These are phyloP conservation scores for Clarias macrocephalus DNA, from an alignment of 2,113 vertebrate genomes.

Conservation along the genomic window DNA sequence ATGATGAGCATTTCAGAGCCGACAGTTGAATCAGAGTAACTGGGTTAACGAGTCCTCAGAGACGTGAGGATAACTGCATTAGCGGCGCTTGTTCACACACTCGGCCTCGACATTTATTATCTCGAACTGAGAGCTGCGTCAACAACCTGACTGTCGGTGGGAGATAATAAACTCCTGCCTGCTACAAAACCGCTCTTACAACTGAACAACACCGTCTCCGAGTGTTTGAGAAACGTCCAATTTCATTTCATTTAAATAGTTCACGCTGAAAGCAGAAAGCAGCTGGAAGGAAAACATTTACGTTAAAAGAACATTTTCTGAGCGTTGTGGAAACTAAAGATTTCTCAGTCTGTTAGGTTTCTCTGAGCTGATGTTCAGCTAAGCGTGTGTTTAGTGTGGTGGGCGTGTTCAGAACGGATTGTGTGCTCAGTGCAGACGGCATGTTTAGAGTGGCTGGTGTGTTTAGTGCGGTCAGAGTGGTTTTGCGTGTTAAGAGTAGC, in stretches of 20 bases:
- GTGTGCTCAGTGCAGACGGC: background rate
- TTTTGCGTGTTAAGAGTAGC: background rate
- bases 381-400: background rate
- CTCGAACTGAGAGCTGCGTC: conserved; percentile 68
- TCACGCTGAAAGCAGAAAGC: background rate
- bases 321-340: background rate
- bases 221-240: background rate
- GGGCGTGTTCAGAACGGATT: background rate
- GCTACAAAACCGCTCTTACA: conserved; percentile 10
- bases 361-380: background rate
- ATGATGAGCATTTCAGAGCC: conserved; percentile 55
- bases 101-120: conserved; percentile 63
- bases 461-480: too few species aligned
- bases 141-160: conserved; percentile 57
- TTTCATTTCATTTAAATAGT: background rate
- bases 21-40: conserved; percentile 64
- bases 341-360: background rate
- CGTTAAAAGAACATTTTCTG: background rate
- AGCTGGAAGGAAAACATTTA: too few species aligned
- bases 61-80: conserved; percentile 53
- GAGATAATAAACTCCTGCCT: conserved; percentile 16
- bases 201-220: background rate
- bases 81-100: conserved; percentile 59
- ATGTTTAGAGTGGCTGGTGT: background rate
- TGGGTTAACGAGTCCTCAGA: conserved; percentile 48